These are phyloP conservation scores for Lasaia peninsularis DNA, from an alignment of 1,140 invertebrate genomes.

Conservation along the genomic window DNA sequence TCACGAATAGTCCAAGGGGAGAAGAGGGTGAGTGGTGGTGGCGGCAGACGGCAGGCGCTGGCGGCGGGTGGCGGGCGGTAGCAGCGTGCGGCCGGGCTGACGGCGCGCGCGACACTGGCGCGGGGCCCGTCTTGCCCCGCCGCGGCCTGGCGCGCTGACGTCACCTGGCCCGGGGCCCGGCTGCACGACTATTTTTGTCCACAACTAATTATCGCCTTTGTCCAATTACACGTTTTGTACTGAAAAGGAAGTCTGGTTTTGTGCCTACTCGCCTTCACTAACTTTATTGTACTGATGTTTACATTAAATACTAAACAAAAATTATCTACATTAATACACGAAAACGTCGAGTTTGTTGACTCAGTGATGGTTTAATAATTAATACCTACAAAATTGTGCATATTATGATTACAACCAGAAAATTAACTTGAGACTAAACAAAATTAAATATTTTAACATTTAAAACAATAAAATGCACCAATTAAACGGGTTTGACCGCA, in stretches of 20 bases:
- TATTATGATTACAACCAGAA: neutral
- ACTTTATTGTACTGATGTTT: neutral
- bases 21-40: conserved; percentile 38
- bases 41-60: conserved; percentile 31
- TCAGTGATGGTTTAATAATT: neutral
- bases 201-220: conserved; percentile 72
- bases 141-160: conserved; percentile 69
- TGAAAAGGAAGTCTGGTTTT: conserved; percentile 65
- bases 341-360: neutral
- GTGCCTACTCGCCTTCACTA: conserved; percentile 27
- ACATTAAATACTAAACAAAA: neutral
- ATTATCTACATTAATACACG: neutral
- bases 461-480: conserved; percentile 7
- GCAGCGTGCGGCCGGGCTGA: conserved; percentile 62
- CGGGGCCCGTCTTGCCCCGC: conserved; percentile 75
- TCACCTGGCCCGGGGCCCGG: conserved; percentile 74
- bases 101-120: conserved; percentile 74
- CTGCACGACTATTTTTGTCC: conserved; percentile 71
- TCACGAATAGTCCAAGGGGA: conserved; percentile 36
- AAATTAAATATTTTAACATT: neutral
- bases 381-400: neutral
- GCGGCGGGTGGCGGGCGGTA: conserved; percentile 35
- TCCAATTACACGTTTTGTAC: conserved; percentile 52
- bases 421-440: neutral
- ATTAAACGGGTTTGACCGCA: neutral